Evolutionary conservation across 1,140 invertebrate genomes (phyloP).

Genomic region (Vanessa atalanta): DNA sequence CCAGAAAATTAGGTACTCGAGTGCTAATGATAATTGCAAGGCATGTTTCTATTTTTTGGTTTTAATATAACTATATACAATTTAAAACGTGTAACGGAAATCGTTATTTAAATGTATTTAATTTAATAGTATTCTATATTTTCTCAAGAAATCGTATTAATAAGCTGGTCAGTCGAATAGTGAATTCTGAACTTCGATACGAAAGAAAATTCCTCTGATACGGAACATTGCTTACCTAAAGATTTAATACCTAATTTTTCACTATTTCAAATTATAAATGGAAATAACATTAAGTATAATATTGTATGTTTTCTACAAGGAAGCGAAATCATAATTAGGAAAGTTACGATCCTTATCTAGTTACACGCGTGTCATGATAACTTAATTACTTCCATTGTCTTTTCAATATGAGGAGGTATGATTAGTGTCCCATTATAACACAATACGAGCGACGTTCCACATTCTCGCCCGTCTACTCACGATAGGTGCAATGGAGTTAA

Average conservation of each 20-base stretch:
- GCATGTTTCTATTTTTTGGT: too few relatives aligned
- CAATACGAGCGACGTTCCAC: constrained; percentile 15
- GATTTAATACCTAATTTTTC: too few relatives aligned
- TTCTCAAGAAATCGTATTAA: too few relatives aligned
- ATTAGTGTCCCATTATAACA: constrained; percentile 35
- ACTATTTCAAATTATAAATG: not conserved
- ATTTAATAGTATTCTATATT: too few relatives aligned
- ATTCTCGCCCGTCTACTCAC: constrained; percentile 13
- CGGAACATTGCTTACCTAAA: too few relatives aligned
- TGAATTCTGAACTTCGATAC: too few relatives aligned
- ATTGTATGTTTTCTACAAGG: constrained; percentile 18
- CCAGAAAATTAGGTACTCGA: too few relatives aligned
- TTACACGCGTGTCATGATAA: constrained; percentile 31
- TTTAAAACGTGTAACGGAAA: not conserved
- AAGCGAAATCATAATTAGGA: constrained; percentile 28
- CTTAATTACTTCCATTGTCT: constrained; percentile 37
- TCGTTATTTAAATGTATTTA: too few relatives aligned
- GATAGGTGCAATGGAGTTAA: constrained; percentile 6
- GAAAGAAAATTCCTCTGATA: too few relatives aligned
- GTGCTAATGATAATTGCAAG: too few relatives aligned
- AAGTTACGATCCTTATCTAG: constrained; percentile 34
- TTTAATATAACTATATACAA: too few relatives aligned
- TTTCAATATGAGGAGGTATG: constrained; percentile 29
- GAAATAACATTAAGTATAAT: not conserved
- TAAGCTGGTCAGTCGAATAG: too few relatives aligned